These are phyloP conservation scores for Oncorhynchus kisutch DNA, from an alignment of 2,113 vertebrate genomes.

Conservation along the genomic window DNA sequence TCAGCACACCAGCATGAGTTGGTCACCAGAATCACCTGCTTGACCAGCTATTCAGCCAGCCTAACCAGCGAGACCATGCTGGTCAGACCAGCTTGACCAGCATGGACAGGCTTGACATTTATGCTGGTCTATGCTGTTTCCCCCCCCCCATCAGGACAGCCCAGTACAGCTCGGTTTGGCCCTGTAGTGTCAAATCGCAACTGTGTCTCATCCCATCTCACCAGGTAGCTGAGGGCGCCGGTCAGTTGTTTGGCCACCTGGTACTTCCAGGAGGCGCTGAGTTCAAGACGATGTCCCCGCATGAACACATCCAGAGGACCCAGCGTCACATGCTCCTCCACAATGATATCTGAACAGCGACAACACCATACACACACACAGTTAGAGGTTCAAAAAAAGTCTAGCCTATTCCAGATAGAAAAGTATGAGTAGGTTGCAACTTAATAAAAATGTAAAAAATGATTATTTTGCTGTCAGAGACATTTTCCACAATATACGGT, in stretches of 20 bases:
- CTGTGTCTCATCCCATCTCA: constrained; percentile 45
- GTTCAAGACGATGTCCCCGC: constrained; percentile 76
- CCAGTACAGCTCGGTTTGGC: not conserved
- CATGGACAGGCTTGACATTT: no score
- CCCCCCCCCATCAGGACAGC: not conserved
- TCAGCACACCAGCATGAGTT: no score
- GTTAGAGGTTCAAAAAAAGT: not conserved
- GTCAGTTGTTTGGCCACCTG: constrained; percentile 87
- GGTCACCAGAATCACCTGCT: not conserved
- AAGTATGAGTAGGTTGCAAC: no score
- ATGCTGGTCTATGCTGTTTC: no score
- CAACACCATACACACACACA: not conserved
- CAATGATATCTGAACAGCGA: constrained; percentile 80
- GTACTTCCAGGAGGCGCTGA: constrained; percentile 85
- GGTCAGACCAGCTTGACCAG: no score
- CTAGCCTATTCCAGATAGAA: no score
- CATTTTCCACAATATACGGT: no score
- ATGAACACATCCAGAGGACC: constrained; percentile 86
- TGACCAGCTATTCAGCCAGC: not conserved
- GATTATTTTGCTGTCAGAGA: no score
- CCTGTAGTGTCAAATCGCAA: not conserved
- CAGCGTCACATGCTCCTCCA: constrained; percentile 84
- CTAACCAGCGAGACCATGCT: no score
- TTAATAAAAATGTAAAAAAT: no score
- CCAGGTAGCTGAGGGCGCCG: constrained; percentile 85